Evolutionary conservation across 1,140 invertebrate species (phyloP), one percentile per base, ranked within the genome.

Genomic region (Tribolium madens): DNA sequence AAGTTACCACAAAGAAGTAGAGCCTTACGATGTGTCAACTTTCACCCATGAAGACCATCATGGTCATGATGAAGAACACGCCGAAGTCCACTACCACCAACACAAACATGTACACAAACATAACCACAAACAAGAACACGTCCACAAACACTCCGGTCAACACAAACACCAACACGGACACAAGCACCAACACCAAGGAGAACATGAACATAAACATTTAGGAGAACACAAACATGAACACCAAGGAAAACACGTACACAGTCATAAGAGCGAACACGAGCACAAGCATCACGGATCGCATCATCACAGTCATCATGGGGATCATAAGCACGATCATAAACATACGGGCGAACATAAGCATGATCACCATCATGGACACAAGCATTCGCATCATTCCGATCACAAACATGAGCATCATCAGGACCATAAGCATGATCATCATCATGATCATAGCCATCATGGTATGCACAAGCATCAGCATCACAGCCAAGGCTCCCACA

Each of bases 71-170:
- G 79, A 76, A 48, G 76, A 77, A 31, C 75, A 79, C 68, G 78
- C 75, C 6, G 79, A 81, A 69, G 78, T 81, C 17, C 79, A 81
- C 68, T 81, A 81, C 64, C 79, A 81, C 50, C 75, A 81, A 69
- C 79, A 81, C 47, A 81, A 81, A 72, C 79, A 81, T 48, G 64
- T 81, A 31, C 79, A 81, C 73, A 81, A 79, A 33, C 79, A 81
- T 47, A 73, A 77, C n/a, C 79, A 81, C 48, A 79, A 81, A 47
- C 79, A 81, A 33, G 75, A 81, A 50, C 79, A 81, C 52, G 50
- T 76, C 17, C 79, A 81, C 57, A 68, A 79, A 50, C 79, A 80
- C 69, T 78, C 78, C 46, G 17, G 70, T 0, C 70, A 80, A 46
- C 79, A 80, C 57, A 76, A 81, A 46, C 79, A 81, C 57, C 60